Conservation (phyloP, 2,888 invertebrate species). For the Tuta absoluta region DNA sequence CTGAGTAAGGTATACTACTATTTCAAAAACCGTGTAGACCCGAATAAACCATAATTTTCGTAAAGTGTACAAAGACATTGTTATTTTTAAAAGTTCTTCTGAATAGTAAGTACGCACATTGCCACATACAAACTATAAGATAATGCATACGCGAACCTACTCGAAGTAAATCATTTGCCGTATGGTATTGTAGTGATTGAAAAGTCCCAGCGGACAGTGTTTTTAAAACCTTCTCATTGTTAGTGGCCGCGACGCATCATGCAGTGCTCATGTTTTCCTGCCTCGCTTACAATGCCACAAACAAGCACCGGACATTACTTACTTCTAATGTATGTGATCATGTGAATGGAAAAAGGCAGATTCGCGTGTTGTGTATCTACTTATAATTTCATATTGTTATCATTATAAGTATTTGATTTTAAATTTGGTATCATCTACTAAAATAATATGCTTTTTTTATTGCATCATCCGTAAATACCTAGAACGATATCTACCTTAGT, state of each 20-base stretch:
- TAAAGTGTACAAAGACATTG: no score
- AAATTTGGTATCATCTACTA: no score
- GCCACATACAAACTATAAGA: no score
- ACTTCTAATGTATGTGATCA: slow-evolving; percentile 42
- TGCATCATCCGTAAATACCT: no score
- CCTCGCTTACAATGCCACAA: slow-evolving; percentile 55
- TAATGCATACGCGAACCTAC: background rate
- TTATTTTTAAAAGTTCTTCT: no score
- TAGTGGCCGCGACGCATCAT: slow-evolving; percentile 51
- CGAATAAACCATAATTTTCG: no score
- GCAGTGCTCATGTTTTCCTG: slow-evolving; percentile 59
- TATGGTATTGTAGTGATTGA: slow-evolving; percentile 52
- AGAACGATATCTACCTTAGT: no score
- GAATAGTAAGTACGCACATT: no score
- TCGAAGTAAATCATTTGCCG: slow-evolving; percentile 37
- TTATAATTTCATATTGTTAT: slow-evolving; percentile 41
- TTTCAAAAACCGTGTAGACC: no score
- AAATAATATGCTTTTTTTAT: no score
- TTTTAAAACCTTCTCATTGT: slow-evolving; percentile 67
- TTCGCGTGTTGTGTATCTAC: slow-evolving; percentile 48
- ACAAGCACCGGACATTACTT: slow-evolving; percentile 54
- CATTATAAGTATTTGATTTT: no score
- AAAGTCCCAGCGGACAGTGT: slow-evolving; percentile 49
- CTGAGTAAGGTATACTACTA: no score
- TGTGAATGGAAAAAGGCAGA: slow-evolving; percentile 47